Conservation (phyloP, 2,113 vertebrate genomes). For the Phalacrocorax carbo region DNA sequence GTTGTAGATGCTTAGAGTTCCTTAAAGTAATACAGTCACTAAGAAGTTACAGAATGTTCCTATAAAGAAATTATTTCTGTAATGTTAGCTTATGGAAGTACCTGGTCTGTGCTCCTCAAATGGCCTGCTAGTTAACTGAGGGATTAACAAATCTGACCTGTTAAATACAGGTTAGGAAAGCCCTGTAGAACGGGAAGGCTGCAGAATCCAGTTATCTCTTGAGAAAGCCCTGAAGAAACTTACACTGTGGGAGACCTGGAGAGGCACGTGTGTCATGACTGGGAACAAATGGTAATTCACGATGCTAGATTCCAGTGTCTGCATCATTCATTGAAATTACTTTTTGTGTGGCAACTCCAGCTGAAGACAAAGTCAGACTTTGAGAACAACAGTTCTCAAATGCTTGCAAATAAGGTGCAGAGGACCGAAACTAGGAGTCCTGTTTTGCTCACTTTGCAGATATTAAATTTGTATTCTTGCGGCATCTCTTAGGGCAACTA, state of each 20-base stretch:
- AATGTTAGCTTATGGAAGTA: background rate
- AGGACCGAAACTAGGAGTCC: background rate
- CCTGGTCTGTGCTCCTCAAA: background rate
- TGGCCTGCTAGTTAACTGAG: background rate
- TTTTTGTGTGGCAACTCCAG: background rate
- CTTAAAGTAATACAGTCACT: background rate
- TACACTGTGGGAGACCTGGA: background rate
- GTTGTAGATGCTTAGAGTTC: background rate
- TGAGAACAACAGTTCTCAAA: background rate
- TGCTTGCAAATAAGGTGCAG: background rate
- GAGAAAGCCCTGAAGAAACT: background rate
- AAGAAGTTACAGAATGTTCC: background rate
- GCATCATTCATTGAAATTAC: background rate
- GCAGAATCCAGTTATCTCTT: background rate
- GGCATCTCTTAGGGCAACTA: background rate
- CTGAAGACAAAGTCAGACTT: background rate
- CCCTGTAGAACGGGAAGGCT: background rate
- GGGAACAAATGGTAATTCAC: background rate
- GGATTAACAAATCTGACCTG: background rate
- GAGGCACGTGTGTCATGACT: background rate
- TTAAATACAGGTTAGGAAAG: background rate
- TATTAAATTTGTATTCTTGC: background rate
- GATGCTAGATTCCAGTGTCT: background rate
- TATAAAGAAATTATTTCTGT: background rate
- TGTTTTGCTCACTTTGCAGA: background rate